A percentile compares a stretch with the other conserved stretches of the same genome.
phyloP scores from a whole-genome alignment of 2,888 invertebrate species.

The Drosophila glabriapex region DNA sequence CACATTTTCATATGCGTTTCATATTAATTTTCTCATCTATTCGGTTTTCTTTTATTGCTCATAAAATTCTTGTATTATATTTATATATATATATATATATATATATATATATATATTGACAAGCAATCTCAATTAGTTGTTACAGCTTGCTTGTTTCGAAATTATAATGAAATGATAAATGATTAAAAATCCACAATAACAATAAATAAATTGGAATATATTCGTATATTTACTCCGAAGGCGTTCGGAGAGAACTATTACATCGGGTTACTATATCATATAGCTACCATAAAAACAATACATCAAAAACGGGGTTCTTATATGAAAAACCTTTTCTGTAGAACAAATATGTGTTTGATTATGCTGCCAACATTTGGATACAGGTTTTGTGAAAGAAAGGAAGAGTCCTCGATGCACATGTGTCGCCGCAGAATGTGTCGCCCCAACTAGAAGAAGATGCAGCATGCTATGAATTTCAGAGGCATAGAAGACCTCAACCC shows the following conservation, averaged over 20 bases:
- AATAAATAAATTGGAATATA: not conserved
- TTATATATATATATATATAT: not conserved
- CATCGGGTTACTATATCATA: not conserved
- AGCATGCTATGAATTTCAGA: too few relatives aligned
- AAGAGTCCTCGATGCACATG: too few relatives aligned
- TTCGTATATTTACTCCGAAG: not conserved
- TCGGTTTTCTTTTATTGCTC: not conserved
- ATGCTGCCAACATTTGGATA: not conserved
- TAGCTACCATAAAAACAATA: not conserved
- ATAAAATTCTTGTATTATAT: not conserved
- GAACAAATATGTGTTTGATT: not conserved
- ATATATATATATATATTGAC: not conserved
- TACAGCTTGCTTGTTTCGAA: not conserved
- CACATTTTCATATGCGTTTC: not conserved
- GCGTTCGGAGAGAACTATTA: not conserved
- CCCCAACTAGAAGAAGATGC: too few relatives aligned
- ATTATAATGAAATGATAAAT: not conserved
- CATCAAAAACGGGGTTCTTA: not conserved
- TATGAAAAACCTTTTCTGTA: not conserved
- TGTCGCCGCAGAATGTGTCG: too few relatives aligned
- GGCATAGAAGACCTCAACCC: too few relatives aligned
- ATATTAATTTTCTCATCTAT: not conserved
- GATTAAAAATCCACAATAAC: not conserved
- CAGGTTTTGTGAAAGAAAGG: too few relatives aligned
- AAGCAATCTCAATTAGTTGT: constrained; percentile 1